Base-by-base conservation (phyloP, 2,113 vertebrate species). In the Mormoops blainvillei region DNA sequence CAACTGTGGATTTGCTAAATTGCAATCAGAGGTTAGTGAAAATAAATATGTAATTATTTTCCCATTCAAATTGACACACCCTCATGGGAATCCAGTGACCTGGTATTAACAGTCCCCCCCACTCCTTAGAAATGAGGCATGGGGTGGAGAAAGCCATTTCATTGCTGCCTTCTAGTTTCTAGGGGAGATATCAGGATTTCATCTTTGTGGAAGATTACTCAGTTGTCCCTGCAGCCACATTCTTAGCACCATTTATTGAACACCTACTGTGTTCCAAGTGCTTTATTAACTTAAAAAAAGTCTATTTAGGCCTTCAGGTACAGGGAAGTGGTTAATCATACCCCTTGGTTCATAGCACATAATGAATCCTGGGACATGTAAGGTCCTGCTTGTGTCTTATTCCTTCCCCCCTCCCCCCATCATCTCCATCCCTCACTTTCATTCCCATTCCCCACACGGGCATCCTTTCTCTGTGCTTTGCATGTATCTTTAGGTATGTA, bases 241-340 rank as follows among this genome's bases (percentile, higher is more conserved):
- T 95, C 63, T 91, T 87, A 90, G 73, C 56, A 93, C 36, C 15
- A 54, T 86, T 92, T 80, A 71, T 36, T 91, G 67, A 94, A 86
- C 13, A 94, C 71, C 54, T 92, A 92, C 58, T 91, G 63, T 94
- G 84, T 90, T 92, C 48, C 70, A 95, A 77, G 54, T 14, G 78
- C 7, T 91, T 93, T 85, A 81, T 91, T 96, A 90, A 95, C 85
- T 93, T 87, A 12, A 31, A 83, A 87, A 65, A 88, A n/a, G n/a
- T 56, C 43, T 83, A 85, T 54, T 91, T 77, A 86, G n/a, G 50
- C 43, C 43, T 88, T 94, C 11, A 63, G 89, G 24, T 89, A 65
- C 31, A 33, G 9, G 38, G 50, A 88, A 3, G n/a, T 68, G 36
- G 41, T 48, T 65, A 83, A 71, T 74, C 43, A 84, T 38, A 70